Conservation (phyloP, 2,113 vertebrate genomes). For the Melozone crissalis region DNA sequence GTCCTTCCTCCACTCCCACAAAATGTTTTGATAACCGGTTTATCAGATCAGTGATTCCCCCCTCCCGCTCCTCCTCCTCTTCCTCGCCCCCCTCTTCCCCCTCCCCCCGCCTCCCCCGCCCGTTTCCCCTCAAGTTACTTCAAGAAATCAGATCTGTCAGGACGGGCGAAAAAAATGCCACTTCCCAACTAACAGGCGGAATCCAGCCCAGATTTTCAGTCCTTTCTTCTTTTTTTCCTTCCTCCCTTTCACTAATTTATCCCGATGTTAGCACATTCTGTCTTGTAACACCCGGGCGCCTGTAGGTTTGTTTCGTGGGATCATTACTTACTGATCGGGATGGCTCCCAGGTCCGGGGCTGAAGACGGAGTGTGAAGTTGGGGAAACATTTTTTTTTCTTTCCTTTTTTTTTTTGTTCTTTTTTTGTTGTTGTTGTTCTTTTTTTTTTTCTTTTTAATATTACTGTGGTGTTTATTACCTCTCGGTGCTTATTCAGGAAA, state of each 20-base stretch:
- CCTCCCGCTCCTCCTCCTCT: not conserved
- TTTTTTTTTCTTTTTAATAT: not conserved
- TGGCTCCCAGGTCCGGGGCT: conserved; percentile 76
- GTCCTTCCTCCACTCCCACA: conserved; percentile 24
- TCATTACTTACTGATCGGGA: conserved; percentile 84
- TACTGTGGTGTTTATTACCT: conserved; percentile 59
- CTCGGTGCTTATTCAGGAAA: conserved; percentile 74
- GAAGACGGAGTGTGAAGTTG: conserved; percentile 83
- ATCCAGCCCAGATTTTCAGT: conserved; percentile 89
- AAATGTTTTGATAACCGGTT: conserved; percentile 57
- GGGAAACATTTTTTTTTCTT: conserved; percentile 54
- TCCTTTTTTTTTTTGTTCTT: not conserved
- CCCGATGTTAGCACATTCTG: conserved; percentile 86
- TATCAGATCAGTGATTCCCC: not conserved
- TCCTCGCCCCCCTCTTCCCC: too few relatives aligned
- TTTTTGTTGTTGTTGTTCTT: conserved; percentile 9
- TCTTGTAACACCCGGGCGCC: conserved; percentile 84
- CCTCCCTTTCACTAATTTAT: conserved; percentile 85
- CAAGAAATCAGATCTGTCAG: conserved; percentile 85
- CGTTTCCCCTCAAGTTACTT: conserved; percentile 75
- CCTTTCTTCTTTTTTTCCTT: conserved; percentile 78
- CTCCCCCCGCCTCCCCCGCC: not conserved
- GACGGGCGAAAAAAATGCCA: conserved; percentile 81
- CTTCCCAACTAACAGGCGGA: conserved; percentile 84
- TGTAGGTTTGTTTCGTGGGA: conserved; percentile 83